Conservation (phyloP, 2,888 invertebrate genomes). For the Spilarctia lutea region DNA sequence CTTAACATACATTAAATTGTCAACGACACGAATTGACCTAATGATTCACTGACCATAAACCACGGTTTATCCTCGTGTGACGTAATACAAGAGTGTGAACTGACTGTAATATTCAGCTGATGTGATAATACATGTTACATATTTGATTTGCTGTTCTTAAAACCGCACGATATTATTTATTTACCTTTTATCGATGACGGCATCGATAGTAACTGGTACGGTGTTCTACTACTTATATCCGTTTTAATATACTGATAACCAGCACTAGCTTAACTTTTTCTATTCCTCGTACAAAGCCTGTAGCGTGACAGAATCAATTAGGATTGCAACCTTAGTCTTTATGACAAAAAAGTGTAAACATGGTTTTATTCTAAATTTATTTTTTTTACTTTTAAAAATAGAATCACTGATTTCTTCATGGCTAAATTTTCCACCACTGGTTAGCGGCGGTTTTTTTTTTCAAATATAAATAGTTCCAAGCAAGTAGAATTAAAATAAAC, state of each 20-base stretch:
- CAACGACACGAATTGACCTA: slow-evolving; percentile 82
- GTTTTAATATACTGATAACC: background rate
- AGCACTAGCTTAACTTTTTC: background rate
- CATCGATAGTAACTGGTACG: slow-evolving; percentile 9
- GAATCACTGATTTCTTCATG: background rate
- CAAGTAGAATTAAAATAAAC: no score
- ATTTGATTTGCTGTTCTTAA: slow-evolving; percentile 51
- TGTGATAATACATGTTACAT: slow-evolving; percentile 58
- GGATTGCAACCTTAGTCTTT: background rate
- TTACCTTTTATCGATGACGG: slow-evolving; percentile 25
- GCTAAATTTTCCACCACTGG: background rate
- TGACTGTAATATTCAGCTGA: slow-evolving; percentile 56
- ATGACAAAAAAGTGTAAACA: background rate
- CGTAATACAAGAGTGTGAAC: slow-evolving; percentile 71
- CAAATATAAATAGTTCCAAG: background rate
- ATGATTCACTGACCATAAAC: slow-evolving; percentile 83
- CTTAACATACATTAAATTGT: slow-evolving; percentile 79
- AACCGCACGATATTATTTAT: slow-evolving; percentile 37
- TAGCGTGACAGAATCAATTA: background rate
- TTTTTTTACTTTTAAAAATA: background rate
- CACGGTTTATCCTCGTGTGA: slow-evolving; percentile 79
- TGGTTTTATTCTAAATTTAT: background rate
- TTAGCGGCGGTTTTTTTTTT: background rate
- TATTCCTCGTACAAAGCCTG: background rate
- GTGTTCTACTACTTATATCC: background rate